Percentiles rank a stretch among this genome's conserved stretches.
Evolutionary conservation across 2,113 vertebrate genomes (phyloP).

Genomic region (Plectropomus leopardus): DNA sequence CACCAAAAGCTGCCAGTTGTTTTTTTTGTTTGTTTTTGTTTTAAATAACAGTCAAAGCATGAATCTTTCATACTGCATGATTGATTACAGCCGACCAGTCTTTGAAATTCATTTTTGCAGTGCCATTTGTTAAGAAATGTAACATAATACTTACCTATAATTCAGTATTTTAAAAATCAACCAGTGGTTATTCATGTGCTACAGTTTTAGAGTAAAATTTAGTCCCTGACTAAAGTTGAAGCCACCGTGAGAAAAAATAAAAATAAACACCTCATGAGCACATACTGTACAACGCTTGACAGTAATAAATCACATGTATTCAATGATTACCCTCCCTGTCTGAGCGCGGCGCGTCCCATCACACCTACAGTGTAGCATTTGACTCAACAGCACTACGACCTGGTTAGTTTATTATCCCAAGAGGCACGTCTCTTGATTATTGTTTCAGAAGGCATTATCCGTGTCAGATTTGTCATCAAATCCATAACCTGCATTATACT

Average conservation of each 20-base stretch:
- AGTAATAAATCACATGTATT: constrained; percentile 49
- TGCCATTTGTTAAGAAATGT: constrained; percentile 63
- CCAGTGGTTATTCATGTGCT: constrained; percentile 74
- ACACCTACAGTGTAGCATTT: constrained; percentile 61
- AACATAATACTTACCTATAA: constrained; percentile 63
- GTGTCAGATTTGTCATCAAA: constrained; percentile 70
- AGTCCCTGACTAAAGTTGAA: constrained; percentile 63
- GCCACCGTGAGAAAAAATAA: constrained; percentile 47
- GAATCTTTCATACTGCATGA: constrained; percentile 54
- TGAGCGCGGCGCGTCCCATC: constrained; percentile 51
- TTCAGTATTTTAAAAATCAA: constrained; percentile 54
- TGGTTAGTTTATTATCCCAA: constrained; percentile 68
- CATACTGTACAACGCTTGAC: constrained; percentile 48
- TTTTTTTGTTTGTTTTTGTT: no score
- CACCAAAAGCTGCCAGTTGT: constrained; percentile 71
- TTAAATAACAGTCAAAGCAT: constrained; percentile 77
- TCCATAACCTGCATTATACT: constrained; percentile 63
- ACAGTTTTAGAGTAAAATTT: constrained; percentile 61
- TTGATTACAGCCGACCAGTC: constrained; percentile 51
- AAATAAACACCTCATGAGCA: constrained; percentile 45
- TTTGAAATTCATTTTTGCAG: constrained; percentile 54
- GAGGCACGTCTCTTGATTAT: constrained; percentile 79
- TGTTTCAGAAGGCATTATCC: constrained; percentile 73
- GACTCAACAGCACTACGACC: constrained; percentile 65
- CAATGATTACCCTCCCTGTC: constrained; percentile 41